Base-by-base conservation (phyloP, 1,140 invertebrate genomes). In the Oreohelix idahoensis region DNA sequence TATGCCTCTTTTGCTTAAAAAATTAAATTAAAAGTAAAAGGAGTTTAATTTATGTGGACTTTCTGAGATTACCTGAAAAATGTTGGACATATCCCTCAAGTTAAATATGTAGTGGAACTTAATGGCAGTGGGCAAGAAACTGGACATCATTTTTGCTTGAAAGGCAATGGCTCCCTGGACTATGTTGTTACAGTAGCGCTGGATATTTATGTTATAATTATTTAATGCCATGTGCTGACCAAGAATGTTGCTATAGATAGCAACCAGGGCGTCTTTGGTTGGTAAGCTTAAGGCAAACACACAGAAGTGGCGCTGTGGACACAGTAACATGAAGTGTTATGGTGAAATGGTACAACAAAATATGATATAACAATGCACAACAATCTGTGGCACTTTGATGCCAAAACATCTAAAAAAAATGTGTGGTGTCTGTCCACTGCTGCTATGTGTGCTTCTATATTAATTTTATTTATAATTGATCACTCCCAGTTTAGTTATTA, bases 81-180 rank as follows among this genome's bases (percentile, higher is more conserved):
- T 95, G 92, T 98, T 98, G 0, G 97, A 98, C 53, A 99, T 94
- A 91, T 99, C 98, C 80, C 98, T 93, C 39, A 99, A 93, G 93
- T 99, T 99, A 91, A 99, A 99, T 83, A 98, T 96, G 88, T 99
- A 99, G 93, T 99, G 98, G 89, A 98, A 99, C 92, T 99, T 99
- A 36, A 97, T 95, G 11, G 98, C 97, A 35, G 97, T 99, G 4
- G 97, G 97, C 69, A 98, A 93, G 90, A 98, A 98, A 17, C 96
- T 94, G 92, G 96, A 95, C 17, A 95, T 94, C 8, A 96, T 95
- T 93, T 97, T 96, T 87, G 96, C 95, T 91, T 99, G 98, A 23
- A 99, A 90, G 51, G 95, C 94, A 36, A 98, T 94, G 0, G 97
- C 95, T 29, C 96, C 96, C 73, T 95, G 93, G 2, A 98, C 96